A percentile compares a stretch with the other conserved stretches of the same genome.
These are phyloP conservation scores for Pollenia amentaria DNA, from an alignment of 2,888 invertebrate genomes.

Conservation along the genomic window DNA sequence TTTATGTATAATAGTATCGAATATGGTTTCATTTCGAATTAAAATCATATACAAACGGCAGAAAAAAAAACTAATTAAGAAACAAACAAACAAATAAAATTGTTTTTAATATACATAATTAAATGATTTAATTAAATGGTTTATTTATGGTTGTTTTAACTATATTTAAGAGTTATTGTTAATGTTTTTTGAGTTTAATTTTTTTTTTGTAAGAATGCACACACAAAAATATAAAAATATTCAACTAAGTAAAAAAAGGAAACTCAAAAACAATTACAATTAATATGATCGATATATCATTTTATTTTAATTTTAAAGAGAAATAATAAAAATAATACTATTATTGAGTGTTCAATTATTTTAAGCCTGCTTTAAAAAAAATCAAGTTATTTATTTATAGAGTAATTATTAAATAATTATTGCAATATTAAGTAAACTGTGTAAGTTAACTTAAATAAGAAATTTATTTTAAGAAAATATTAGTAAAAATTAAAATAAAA, in stretches of 20 bases:
- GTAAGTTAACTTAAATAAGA: constrained; percentile 58
- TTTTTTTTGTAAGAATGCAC: constrained; percentile 60
- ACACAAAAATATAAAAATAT: constrained; percentile 73
- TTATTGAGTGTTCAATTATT: background rate
- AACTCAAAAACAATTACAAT: constrained; percentile 50
- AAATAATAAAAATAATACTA: constrained; percentile 25
- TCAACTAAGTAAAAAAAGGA: constrained; percentile 30
- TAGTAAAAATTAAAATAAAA: constrained; percentile 32
- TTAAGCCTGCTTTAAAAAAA: background rate
- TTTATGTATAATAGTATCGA: constrained; percentile 42
- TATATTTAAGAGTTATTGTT: background rate
- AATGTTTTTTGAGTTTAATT: background rate
- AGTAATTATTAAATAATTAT: constrained; percentile 68
- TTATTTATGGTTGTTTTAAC: constrained; percentile 15
- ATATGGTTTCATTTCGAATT: constrained; percentile 46
- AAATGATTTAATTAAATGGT: constrained; percentile 35
- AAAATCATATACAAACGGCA: constrained; percentile 64
- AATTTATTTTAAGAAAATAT: constrained; percentile 17
- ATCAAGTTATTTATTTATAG: constrained; percentile 19
- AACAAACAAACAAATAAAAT: constrained; percentile 32
- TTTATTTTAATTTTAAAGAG: background rate
- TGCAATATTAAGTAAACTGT: constrained; percentile 73
- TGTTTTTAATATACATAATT: constrained; percentile 28
- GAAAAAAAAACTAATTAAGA: constrained; percentile 35
- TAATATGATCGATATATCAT: background rate